Evolutionary conservation across 2,888 invertebrate genomes (phyloP).

Genomic region (Ethmia dodecea): DNA sequence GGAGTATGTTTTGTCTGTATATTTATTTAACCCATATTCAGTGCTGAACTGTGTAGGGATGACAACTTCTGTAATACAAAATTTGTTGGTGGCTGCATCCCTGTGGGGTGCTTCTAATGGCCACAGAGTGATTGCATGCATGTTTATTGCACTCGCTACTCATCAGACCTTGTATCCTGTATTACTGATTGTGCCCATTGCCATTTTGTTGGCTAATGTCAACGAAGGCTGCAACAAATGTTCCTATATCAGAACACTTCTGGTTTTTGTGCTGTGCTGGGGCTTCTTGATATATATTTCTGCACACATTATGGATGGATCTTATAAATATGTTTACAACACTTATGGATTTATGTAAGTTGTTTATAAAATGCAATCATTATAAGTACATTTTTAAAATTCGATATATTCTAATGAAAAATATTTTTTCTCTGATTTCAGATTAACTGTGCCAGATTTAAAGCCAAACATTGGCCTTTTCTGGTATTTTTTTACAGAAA

Average conservation of each 20-base stretch:
- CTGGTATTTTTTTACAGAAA: constrained; percentile 99
- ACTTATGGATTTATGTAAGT: constrained; percentile 91
- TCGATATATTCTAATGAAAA: neutral
- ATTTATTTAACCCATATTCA: constrained; percentile 93
- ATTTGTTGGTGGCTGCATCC: constrained; percentile 86
- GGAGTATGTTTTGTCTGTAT: constrained; percentile 85
- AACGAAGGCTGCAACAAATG: constrained; percentile 66
- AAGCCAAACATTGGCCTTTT: constrained; percentile 98
- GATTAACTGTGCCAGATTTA: constrained; percentile 93
- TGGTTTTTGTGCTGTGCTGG: constrained; percentile 74
- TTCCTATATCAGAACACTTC: constrained; percentile 66
- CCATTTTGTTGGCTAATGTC: constrained; percentile 81
- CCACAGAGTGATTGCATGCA: constrained; percentile 77
- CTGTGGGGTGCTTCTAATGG: constrained; percentile 84
- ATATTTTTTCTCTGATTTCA: constrained; percentile 60
- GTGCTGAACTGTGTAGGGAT: constrained; percentile 91
- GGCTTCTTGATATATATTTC: constrained; percentile 78
- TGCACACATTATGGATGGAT: constrained; percentile 80
- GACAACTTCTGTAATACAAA: constrained; percentile 94
- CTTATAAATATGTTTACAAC: constrained; percentile 81
- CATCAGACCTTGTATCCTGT: constrained; percentile 91
- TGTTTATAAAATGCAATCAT: constrained; percentile 4
- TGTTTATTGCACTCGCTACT: constrained; percentile 86
- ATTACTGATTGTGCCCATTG: constrained; percentile 88
- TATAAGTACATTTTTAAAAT: no score